Evolutionary conservation across 2,888 invertebrate genomes (phyloP).

Genomic region (Caradrina clavipalpis): DNA sequence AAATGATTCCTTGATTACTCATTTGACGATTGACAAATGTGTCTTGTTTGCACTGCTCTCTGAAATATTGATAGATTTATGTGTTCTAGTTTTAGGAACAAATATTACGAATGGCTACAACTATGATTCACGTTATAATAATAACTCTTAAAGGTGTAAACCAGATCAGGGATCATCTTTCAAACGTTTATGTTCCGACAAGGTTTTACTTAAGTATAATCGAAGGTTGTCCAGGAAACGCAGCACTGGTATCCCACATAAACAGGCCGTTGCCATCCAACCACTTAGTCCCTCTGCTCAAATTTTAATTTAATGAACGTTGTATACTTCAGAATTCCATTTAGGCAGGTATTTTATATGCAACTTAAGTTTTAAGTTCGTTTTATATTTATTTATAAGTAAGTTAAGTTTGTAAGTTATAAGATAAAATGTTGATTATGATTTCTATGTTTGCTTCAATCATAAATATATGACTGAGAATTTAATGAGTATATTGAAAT

Average conservation of each 20-base stretch:
- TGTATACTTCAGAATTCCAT: conserved; percentile 51
- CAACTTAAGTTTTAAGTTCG: conserved; percentile 28
- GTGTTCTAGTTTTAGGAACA: background rate
- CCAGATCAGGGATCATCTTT: conserved; percentile 6
- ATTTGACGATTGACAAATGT: conserved; percentile 7
- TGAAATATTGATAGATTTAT: conserved; percentile 12
- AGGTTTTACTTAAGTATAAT: conserved; percentile 16
- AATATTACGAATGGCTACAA: background rate
- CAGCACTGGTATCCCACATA: conserved; percentile 76
- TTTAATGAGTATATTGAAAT: too few relatives aligned
- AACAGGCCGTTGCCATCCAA: conserved; percentile 79
- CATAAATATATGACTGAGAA: conserved; percentile 9
- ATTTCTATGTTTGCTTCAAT: conserved; percentile 17
- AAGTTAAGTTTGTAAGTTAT: background rate
- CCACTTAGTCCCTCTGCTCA: conserved; percentile 57
- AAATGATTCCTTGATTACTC: background rate
- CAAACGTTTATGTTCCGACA: background rate
- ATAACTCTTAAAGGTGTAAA: background rate
- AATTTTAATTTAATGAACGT: conserved; percentile 58
- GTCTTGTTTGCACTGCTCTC: background rate
- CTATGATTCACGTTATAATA: background rate
- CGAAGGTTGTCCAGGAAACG: conserved; percentile 74
- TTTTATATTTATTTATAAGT: conserved; percentile 1
- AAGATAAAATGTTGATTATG: conserved; percentile 26
- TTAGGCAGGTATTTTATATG: conserved; percentile 33